Base-by-base conservation (phyloP, 2,113 vertebrate species). In the Calonectris borealis region DNA sequence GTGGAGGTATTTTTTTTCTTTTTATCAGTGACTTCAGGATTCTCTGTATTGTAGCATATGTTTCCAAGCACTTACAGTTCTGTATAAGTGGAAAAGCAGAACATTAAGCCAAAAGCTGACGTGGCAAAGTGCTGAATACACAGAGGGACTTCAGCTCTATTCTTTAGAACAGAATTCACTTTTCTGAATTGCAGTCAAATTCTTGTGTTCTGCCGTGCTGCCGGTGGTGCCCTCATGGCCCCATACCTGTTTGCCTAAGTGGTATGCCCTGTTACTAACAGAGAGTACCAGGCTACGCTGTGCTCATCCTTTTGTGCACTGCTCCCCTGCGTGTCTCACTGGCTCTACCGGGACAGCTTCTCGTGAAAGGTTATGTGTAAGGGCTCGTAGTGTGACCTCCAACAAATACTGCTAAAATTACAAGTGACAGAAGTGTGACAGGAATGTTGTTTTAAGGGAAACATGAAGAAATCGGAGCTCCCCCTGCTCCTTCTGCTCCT, bases 241-340 rank as follows among this genome's bases (percentile, higher is more conserved):
- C 16, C 64, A 40, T 36, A 40, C 10, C 13, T 24, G 24, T 24
- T 54, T 36, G 9, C 18, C 2, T 62, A 65, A 62, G 13, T 20
- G 6, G 4, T 26, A 29, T 16, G 31, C 17, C 7, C 25, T 36
- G n/a, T 71, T 57, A 38, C 14, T 36, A 44, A 27, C 19, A 83
- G 40, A 40, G 4, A 64, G 29, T 34, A 38, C 16, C 13, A 60
- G 24, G 4, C 22, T 60, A 17, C 0, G 0, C 16, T 60, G 10
- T 16, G 13, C 13, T 85, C 21, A 58, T 16, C 13, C 13, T 65
- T 70, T 25, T n/a, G 6, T 65, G 14, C 44, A 16, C 16, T 20
- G 6, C 25, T 65, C 7, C 25, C 11, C 26, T 17, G 34, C 48
- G 17, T 8, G 4, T 22, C 19, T 19, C 3, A 0, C 29, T 69